These are phyloP conservation scores for Bradypodion pumilum DNA, from an alignment of 2,797 vertebrate genomes.

Conservation along the genomic window DNA sequence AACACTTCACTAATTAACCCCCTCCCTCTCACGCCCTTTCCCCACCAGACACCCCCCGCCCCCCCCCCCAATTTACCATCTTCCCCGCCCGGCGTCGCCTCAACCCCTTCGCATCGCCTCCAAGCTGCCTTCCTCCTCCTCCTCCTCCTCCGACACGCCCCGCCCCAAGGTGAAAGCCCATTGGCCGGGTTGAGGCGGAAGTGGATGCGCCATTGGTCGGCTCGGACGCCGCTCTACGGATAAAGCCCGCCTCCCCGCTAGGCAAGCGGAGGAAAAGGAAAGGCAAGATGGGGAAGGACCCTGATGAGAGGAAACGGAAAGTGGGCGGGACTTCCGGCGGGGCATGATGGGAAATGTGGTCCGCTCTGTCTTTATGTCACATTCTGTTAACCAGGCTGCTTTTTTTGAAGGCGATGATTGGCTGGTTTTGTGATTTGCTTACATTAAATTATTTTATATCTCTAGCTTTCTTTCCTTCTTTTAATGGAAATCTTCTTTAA, in stretches of 20 bases:
- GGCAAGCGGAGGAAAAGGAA: too few relatives aligned
- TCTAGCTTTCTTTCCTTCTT: too few relatives aligned
- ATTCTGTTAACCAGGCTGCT: too few relatives aligned
- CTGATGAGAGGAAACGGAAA: neutral
- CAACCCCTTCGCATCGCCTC: neutral
- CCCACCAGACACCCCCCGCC: neutral
- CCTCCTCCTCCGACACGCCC: neutral
- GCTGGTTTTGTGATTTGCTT: too few relatives aligned
- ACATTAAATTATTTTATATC: too few relatives aligned
- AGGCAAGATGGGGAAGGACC: neutral
- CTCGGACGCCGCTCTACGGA: neutral
- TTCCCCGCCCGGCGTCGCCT: neutral
- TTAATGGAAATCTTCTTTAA: too few relatives aligned
- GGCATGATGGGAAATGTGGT: constrained; percentile 7
- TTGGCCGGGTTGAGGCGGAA: neutral
- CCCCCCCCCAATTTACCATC: neutral
- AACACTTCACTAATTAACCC: neutral
- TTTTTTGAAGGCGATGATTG: too few relatives aligned
- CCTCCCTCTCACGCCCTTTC: neutral
- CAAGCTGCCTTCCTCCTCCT: neutral
- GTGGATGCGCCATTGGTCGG: neutral
- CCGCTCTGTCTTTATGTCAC: rapidly evolving
- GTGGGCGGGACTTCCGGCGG: neutral
- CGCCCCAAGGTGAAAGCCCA: neutral
- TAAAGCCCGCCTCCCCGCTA: neutral